These are phyloP conservation scores for Pristionchus fissidentatus DNA, from an alignment of 2,888 invertebrate genomes.

Conservation along the genomic window DNA sequence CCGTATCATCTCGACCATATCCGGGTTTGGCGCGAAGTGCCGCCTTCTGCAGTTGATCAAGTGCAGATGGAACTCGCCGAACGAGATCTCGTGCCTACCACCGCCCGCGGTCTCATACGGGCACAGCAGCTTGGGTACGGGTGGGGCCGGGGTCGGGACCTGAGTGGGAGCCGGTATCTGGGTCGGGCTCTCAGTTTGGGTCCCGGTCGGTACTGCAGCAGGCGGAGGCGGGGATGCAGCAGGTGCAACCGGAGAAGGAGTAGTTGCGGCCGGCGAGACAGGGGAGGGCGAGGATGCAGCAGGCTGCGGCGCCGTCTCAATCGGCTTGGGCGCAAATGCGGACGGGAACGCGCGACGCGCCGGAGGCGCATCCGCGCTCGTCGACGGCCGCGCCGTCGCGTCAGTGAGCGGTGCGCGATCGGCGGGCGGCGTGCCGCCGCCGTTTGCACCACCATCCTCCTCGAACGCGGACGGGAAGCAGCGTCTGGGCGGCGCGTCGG, in stretches of 20 bases:
- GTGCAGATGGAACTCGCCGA: constrained; percentile 17
- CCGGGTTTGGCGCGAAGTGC: neutral
- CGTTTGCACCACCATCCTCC: neutral
- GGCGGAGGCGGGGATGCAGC: neutral
- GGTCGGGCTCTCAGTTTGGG: too few relatives aligned
- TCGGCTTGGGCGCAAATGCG: neutral
- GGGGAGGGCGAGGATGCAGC: neutral
- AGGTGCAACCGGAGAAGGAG: neutral
- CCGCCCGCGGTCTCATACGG: neutral
- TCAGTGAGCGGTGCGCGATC: neutral
- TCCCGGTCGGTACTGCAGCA: neutral
- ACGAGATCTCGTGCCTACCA: neutral
- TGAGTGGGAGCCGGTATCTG: too few relatives aligned
- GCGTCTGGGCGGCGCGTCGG: neutral
- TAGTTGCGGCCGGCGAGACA: neutral
- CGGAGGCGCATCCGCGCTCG: neutral
- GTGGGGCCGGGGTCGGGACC: too few relatives aligned
- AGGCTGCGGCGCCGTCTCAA: neutral
- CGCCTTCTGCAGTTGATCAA: neutral
- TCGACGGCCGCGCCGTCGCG: neutral
- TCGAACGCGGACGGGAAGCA: constrained; percentile 14
- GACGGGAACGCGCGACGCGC: neutral
- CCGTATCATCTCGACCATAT: constrained; percentile 38
- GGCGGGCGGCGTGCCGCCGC: neutral
- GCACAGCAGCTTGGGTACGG: neutral